A percentile compares a stretch with the other conserved stretches of the same genome.
phyloP scores from a whole-genome alignment of 2,888 invertebrate genomes.

The Carterocephalus palaemon region DNA sequence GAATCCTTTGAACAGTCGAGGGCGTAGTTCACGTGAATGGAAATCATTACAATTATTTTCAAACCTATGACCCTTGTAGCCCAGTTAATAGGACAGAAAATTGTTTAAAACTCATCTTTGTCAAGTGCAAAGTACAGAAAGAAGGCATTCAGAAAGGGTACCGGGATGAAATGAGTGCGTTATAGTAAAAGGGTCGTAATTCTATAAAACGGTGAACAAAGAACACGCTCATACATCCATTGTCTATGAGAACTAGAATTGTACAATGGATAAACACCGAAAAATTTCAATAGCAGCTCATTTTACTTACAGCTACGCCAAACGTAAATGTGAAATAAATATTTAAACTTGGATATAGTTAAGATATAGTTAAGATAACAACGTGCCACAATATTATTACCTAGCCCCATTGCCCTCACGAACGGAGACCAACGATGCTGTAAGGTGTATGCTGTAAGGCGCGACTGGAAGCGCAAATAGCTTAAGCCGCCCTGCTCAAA shows the following conservation, averaged over 20 bases:
- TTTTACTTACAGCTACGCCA: too few species aligned
- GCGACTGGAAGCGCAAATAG: too few species aligned
- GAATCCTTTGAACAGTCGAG: constrained; percentile 11
- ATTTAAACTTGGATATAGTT: too few species aligned
- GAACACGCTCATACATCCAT: constrained; percentile 4
- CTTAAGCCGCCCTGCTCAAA: too few species aligned
- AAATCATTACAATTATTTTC: neutral
- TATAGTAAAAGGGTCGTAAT: constrained; percentile 20
- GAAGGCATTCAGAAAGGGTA: constrained; percentile 14
- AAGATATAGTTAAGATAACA: too few species aligned
- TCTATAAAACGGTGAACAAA: constrained; percentile 14
- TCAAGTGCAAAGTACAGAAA: neutral
- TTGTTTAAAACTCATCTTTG: neutral
- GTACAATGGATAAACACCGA: neutral
- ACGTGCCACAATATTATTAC: too few species aligned
- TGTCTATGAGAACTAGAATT: constrained; percentile 3
- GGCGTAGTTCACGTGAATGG: constrained; percentile 7
- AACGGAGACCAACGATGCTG: too few species aligned
- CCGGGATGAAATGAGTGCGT: constrained; percentile 1
- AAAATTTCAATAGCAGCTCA: too few species aligned
- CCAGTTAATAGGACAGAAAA: neutral
- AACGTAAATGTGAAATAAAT: too few species aligned
- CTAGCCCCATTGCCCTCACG: too few species aligned
- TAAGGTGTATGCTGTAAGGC: too few species aligned
- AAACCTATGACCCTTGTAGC: too few species aligned